Percentiles rank a stretch among this genome's conserved stretches.
Evolutionary conservation across 2,113 vertebrate species (phyloP).

Genomic region (Passer montanus): DNA sequence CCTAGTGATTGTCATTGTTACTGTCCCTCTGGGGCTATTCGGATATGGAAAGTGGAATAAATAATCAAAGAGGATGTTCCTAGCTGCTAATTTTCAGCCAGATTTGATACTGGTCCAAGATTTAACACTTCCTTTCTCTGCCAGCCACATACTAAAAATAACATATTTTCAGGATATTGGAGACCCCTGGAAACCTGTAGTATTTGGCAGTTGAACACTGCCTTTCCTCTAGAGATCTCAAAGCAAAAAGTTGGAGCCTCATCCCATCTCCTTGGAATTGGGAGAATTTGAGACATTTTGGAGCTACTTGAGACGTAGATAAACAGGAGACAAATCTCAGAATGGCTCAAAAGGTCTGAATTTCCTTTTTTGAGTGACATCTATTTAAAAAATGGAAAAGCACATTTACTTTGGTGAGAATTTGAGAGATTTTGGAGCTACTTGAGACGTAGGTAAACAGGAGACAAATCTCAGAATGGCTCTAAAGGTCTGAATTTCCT

Average conservation of each 20-base stretch:
- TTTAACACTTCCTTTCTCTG: slow-evolving; percentile 65
- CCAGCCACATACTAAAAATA: slow-evolving; percentile 59
- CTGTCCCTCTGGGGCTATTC: slow-evolving; percentile 34
- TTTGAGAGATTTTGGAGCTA: not conserved
- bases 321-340: not conserved
- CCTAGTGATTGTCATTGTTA: slow-evolving; percentile 15
- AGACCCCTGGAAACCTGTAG: slow-evolving; percentile 48
- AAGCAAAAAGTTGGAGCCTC: not conserved
- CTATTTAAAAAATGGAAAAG: not conserved
- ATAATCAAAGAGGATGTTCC: slow-evolving; percentile 62
- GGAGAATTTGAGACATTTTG: not conserved
- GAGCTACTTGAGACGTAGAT: not conserved
- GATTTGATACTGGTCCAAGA: slow-evolving; percentile 49
- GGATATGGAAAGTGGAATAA: slow-evolving; percentile 49
- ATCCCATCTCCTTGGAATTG: rapidly evolving
- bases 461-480: not conserved
- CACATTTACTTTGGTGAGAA: not conserved
- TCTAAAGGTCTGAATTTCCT: not conserved
- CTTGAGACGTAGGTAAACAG: not conserved
- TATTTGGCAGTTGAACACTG: slow-evolving; percentile 10
- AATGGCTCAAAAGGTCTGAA: not conserved
- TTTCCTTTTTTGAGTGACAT: not conserved
- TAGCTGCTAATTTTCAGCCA: slow-evolving; percentile 61
- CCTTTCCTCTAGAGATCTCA: slow-evolving; percentile 8
- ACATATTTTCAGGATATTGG: slow-evolving; percentile 56